A percentile compares a stretch with the other conserved stretches of the same genome.
Evolutionary conservation across 2,113 vertebrate genomes (phyloP).

Genomic region (Anthoscopus minutus): DNA sequence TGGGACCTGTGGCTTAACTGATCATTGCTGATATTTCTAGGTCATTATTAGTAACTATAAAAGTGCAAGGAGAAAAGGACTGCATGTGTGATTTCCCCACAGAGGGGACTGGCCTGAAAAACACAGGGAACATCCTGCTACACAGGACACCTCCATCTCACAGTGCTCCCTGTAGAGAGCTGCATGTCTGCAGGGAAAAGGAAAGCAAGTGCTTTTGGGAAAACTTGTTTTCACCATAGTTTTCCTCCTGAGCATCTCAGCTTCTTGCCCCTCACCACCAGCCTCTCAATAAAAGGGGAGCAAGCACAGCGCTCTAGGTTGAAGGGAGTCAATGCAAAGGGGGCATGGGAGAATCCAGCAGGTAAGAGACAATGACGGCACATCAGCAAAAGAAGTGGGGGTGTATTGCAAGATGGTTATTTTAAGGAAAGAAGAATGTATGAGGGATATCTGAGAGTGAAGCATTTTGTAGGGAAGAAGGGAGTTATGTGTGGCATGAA

Average conservation of each 20-base stretch:
- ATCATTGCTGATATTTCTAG: not conserved
- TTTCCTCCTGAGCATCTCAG: not conserved
- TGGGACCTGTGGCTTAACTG: not conserved
- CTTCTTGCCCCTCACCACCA: not conserved
- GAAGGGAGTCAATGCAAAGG: not conserved
- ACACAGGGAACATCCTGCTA: not conserved
- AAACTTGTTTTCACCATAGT: not conserved
- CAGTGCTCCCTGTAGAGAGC: not conserved
- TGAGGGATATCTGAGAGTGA: not conserved
- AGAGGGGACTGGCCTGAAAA: not conserved
- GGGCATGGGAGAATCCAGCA: not conserved
- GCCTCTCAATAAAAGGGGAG: not conserved
- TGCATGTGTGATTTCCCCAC: not conserved
- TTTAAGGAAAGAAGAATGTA: not conserved
- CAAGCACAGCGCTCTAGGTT: not conserved
- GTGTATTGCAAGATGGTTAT: not conserved
- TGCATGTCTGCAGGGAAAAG: not conserved
- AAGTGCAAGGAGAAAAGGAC: not conserved
- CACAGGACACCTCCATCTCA: not conserved
- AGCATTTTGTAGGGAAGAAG: not conserved
- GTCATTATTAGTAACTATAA: not conserved
- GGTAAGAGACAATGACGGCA: not conserved
- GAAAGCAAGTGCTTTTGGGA: not conserved
- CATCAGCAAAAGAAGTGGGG: not conserved
- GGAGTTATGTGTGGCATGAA: not conserved